Percentiles rank a stretch among this genome's conserved stretches.
Conservation (phyloP, 2,888 invertebrate species). For the Protonemura montana region DNA sequence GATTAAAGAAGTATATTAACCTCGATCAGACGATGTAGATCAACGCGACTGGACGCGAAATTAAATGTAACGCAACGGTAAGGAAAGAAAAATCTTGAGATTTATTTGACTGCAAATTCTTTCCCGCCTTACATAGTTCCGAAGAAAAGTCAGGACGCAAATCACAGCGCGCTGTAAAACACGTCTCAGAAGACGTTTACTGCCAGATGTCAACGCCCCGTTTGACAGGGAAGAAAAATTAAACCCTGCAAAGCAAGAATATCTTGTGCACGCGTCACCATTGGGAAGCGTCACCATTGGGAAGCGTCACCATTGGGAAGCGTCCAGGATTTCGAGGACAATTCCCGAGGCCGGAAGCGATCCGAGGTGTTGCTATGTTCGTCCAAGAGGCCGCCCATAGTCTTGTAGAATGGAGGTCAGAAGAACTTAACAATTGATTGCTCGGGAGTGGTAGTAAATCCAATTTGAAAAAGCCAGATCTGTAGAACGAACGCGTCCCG, state of each 20-base stretch:
- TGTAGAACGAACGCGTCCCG: background rate
- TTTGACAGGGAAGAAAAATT: background rate
- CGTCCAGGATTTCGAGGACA: background rate
- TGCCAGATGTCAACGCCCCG: background rate
- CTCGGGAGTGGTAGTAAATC: conserved; percentile 28
- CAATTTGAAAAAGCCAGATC: conserved; percentile 34
- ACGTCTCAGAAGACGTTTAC: background rate
- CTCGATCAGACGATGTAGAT: background rate
- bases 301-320: too few species aligned
- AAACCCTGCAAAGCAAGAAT: background rate
- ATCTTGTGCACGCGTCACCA: background rate
- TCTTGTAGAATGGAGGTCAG: background rate
- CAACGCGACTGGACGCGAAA: background rate
- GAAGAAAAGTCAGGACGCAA: background rate
- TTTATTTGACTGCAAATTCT: background rate
- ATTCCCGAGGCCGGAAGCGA: conserved; percentile 25
- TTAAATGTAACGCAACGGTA: background rate
- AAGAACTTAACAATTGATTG: conserved; percentile 35
- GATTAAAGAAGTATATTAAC: background rate
- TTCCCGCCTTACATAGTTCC: background rate
- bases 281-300: too few species aligned
- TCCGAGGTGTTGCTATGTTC: conserved; percentile 15
- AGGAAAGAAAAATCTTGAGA: background rate
- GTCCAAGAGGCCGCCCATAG: background rate
- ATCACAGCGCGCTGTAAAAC: too few species aligned